phyloP scores from a whole-genome alignment of 2,113 vertebrate genomes.

The Lagopus muta region DNA sequence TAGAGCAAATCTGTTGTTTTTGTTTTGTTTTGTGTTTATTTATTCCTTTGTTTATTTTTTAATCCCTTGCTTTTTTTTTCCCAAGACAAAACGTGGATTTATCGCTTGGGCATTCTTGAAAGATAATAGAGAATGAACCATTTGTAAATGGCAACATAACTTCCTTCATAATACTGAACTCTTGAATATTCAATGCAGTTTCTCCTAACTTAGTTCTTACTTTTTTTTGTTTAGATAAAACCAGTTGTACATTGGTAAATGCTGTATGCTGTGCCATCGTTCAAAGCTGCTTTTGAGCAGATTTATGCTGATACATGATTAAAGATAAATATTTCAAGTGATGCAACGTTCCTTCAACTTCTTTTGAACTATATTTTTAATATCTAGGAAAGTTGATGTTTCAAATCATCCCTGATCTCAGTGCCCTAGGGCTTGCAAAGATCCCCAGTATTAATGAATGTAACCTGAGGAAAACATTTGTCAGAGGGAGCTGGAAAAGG shows the following conservation, averaged over 20 bases:
- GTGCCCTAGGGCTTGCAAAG: constrained; percentile 35
- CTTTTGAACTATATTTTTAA: constrained; percentile 74
- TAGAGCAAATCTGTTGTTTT: not conserved
- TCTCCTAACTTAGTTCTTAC: not conserved
- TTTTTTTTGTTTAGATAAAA: not conserved
- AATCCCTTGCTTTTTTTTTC: not conserved
- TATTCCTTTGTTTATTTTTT: not conserved
- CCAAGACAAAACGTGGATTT: not conserved
- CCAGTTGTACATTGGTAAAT: not conserved
- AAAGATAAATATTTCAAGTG: constrained; percentile 61
- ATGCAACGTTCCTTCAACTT: constrained; percentile 47
- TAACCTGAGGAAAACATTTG: constrained; percentile 50
- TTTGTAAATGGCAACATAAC: not conserved
- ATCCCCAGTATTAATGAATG: constrained; percentile 56
- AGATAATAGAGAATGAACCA: not conserved
- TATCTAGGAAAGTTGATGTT: constrained; percentile 62
- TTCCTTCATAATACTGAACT: not conserved
- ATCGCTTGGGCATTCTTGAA: not conserved
- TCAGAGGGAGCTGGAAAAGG: constrained; percentile 52
- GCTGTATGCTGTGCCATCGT: not conserved
- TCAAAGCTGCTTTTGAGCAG: constrained; percentile 28
- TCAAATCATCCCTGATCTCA: constrained; percentile 61
- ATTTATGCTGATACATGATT: constrained; percentile 30
- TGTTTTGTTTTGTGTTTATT: not conserved
- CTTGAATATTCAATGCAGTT: not conserved